A percentile compares a stretch with the other conserved stretches of the same genome.
Evolutionary conservation across 2,797 vertebrate genomes (phyloP).

Genomic region (Arremon brunneinucha): DNA sequence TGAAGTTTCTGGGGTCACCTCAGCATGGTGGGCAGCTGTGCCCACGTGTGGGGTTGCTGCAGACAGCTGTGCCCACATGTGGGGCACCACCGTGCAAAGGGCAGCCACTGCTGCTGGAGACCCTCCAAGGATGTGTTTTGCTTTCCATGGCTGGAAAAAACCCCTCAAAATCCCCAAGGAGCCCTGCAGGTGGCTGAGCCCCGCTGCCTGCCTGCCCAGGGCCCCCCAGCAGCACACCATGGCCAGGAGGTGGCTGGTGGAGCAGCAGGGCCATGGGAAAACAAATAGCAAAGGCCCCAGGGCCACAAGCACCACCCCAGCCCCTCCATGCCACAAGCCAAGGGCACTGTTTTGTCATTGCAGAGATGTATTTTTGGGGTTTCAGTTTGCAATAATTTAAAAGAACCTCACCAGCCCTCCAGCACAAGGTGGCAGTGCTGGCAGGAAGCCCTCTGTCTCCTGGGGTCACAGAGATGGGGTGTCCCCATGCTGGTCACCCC

Average conservation of each 20-base stretch:
- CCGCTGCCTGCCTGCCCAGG: rapidly evolving
- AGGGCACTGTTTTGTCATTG: not conserved
- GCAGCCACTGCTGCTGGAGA: not conserved
- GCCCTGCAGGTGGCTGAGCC: not conserved
- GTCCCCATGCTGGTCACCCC: not conserved
- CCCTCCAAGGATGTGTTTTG: not conserved
- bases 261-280: not conserved
- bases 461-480: rapidly evolving
- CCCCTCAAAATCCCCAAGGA: not conserved
- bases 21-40: not conserved
- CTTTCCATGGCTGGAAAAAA: not conserved
- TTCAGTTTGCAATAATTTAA: constrained; percentile 69
- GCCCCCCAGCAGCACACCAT: rapidly evolving
- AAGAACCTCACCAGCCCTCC: not conserved
- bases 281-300: not conserved
- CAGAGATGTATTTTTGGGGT: not conserved
- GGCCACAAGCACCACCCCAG: not conserved
- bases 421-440: not conserved
- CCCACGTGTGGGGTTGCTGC: not conserved
- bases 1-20: not conserved
- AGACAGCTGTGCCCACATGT: not conserved
- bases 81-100: not conserved
- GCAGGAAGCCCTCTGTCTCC: not conserved
- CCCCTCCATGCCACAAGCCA: not conserved
- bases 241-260: not conserved